Conservation (phyloP, 2,797 vertebrate genomes). For the Pipistrellus pipistrellus region DNA sequence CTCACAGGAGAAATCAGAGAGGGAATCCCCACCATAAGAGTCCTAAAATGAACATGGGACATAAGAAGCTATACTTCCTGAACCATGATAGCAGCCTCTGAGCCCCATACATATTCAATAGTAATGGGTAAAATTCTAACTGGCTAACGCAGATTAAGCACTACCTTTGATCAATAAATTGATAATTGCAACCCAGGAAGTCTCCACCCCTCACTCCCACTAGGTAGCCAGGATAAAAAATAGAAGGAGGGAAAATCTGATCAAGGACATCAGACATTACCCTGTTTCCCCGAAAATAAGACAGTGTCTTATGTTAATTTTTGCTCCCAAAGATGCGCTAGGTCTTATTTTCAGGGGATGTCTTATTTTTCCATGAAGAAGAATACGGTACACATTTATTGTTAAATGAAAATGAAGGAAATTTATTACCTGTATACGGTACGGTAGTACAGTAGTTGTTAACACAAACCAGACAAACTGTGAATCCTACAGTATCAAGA, state of each 20-base stretch:
- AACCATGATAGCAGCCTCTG: background rate
- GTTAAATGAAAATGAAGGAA: no score
- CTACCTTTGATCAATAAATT: background rate
- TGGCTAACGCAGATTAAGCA: background rate
- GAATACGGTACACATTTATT: no score
- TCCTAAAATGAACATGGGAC: background rate
- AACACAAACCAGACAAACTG: no score
- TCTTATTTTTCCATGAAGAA: no score
- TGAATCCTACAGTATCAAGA: no score
- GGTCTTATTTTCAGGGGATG: no score
- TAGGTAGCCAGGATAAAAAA: background rate
- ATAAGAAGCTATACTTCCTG: background rate
- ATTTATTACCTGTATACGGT: no score
- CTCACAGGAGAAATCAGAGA: background rate
- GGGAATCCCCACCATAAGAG: background rate
- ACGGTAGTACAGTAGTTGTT: no score
- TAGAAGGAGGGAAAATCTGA: background rate
- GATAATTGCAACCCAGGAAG: background rate
- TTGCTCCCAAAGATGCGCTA: no score
- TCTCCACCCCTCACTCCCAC: background rate
- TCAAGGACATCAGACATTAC: background rate
- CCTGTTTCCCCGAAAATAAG: no score
- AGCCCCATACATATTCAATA: background rate
- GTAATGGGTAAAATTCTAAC: background rate
- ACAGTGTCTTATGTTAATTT: no score